Evolutionary conservation across 2,797 vertebrate species (phyloP).

Genomic region (Nyctalus aviator): DNA sequence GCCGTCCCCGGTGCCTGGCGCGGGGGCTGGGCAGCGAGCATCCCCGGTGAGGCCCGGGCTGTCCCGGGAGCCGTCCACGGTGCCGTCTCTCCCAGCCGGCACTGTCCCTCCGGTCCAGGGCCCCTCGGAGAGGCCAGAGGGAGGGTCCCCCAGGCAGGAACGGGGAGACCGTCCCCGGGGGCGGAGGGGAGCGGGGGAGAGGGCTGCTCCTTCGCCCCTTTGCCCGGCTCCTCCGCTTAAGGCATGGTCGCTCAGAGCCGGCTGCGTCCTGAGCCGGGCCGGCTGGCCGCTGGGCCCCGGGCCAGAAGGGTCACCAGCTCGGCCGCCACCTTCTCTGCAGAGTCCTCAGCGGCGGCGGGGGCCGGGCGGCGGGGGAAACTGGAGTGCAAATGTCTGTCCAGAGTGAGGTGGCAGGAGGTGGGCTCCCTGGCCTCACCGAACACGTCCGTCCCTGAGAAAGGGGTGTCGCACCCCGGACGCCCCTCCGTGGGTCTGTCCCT

Average conservation of each 20-base stretch:
- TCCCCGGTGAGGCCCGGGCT: neutral
- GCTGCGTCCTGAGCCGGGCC: neutral
- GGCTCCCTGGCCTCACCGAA: slow-evolving; percentile 93
- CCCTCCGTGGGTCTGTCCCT: slow-evolving; percentile 91
- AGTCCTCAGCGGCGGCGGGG: slow-evolving; percentile 59
- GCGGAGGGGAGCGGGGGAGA: neutral
- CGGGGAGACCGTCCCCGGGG: neutral
- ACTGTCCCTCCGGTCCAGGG: neutral
- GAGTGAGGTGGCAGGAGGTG: slow-evolving; percentile 93
- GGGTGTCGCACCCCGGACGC: slow-evolving; percentile 90
- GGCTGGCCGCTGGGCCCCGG: neutral
- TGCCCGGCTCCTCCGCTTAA: slow-evolving; percentile 71
- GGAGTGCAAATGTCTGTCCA: slow-evolving; percentile 94
- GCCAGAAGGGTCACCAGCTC: neutral
- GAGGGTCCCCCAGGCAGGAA: neutral
- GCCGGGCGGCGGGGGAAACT: slow-evolving; percentile 73
- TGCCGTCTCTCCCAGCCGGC: neutral
- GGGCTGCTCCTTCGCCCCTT: slow-evolving; percentile 13
- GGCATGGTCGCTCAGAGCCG: slow-evolving; percentile 71
- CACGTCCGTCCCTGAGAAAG: slow-evolving; percentile 98
- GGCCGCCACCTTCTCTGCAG: neutral
- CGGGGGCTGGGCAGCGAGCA: neutral
- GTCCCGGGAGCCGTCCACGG: rapidly evolving
- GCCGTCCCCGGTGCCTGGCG: slow-evolving; percentile 53
- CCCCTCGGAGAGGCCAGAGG: neutral